Evolutionary conservation across 2,113 vertebrate species (phyloP).

Genomic region (Mobula hypostoma): DNA sequence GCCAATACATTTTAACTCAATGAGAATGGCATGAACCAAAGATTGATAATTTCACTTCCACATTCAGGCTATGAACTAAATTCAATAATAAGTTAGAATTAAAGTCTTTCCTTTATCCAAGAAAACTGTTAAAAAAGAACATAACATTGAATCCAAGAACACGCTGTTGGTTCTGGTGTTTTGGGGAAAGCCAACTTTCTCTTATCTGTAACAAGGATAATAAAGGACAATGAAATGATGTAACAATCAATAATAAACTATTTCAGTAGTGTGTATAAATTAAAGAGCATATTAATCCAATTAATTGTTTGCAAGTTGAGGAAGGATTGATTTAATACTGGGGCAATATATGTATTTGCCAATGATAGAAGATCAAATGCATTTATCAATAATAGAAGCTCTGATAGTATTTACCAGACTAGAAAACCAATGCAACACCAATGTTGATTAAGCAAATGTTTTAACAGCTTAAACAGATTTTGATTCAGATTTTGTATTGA

Average conservation of each 20-base stretch:
- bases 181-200: too few species aligned
- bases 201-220: background rate
- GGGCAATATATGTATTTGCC: constrained; percentile 44
- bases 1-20: background rate
- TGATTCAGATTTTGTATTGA: too few species aligned
- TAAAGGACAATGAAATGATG: constrained; percentile 42
- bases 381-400: constrained; percentile 42
- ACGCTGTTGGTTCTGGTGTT: background rate
- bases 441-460: too few species aligned
- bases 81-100: background rate
- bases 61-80: background rate
- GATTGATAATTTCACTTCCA: background rate
- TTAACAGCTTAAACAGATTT: background rate
- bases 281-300: constrained; percentile 45
- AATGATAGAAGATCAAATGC: constrained; percentile 38
- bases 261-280: constrained; percentile 40
- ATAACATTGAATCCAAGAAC: background rate
- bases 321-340: constrained; percentile 42
- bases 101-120: background rate
- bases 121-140: background rate
- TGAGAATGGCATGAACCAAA: background rate
- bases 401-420: background rate
- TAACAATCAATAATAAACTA: constrained; percentile 40
- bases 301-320: constrained; percentile 46
- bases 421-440: background rate